These are phyloP conservation scores for Dicaeum eximium DNA, from an alignment of 2,113 vertebrate genomes.

Conservation along the genomic window DNA sequence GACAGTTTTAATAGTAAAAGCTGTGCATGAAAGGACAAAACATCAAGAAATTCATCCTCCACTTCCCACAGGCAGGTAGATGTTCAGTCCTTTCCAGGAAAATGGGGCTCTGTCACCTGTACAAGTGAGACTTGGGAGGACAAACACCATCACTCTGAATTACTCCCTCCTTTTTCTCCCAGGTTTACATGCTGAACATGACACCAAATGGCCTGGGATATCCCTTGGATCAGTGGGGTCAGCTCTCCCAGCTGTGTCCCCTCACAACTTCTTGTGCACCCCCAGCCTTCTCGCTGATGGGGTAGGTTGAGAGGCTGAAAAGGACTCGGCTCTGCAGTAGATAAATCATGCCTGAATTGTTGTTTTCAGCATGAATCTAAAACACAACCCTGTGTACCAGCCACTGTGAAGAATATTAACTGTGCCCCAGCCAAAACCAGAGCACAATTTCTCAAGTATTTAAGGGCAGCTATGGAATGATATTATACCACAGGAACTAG, in stretches of 20 bases:
- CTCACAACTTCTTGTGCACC: not conserved
- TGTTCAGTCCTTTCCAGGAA: not conserved
- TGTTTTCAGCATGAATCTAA: not conserved
- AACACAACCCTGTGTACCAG: not conserved
- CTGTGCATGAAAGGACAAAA: not conserved
- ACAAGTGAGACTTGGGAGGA: not conserved
- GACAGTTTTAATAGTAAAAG: not conserved
- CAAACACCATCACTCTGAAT: accelerated
- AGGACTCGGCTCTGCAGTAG: not conserved
- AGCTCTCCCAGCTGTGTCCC: not conserved
- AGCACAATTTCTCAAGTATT: not conserved
- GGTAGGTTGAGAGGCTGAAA: accelerated
- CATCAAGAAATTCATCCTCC: not conserved
- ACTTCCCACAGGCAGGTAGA: not conserved
- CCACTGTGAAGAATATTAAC: not conserved
- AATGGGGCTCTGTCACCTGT: not conserved
- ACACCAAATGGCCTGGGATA: not conserved
- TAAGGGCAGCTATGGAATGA: not conserved
- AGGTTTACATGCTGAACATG: not conserved
- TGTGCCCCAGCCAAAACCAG: not conserved
- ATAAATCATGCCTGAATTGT: not conserved
- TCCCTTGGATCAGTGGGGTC: not conserved
- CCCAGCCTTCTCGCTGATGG: not conserved
- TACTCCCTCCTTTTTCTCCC: accelerated
- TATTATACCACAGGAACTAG: not conserved